A percentile compares a stretch with the other conserved stretches of the same genome.
Evolutionary conservation across 2,888 invertebrate genomes (phyloP).

Genomic region (Atethmia centrago): DNA sequence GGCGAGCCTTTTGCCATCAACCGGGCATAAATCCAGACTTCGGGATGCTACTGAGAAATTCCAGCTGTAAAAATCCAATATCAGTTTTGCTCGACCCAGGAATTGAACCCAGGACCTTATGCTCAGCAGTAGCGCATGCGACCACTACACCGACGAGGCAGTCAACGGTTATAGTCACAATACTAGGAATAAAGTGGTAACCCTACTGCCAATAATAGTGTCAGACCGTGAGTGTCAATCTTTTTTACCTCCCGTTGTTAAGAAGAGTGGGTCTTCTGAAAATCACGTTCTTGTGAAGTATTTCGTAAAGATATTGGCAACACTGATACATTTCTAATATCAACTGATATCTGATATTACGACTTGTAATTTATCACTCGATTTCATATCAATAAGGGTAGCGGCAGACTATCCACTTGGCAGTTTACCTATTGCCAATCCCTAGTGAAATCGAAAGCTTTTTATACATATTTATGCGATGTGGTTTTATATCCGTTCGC

Average conservation of each 20-base stretch:
- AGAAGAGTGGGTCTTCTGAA: constrained; percentile 6
- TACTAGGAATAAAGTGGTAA: neutral
- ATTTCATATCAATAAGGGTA: constrained; percentile 41
- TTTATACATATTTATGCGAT: neutral
- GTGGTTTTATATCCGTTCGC: neutral
- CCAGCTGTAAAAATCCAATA: too few relatives aligned
- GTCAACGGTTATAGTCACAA: too few relatives aligned
- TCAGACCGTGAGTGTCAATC: too few relatives aligned
- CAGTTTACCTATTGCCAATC: constrained; percentile 9
- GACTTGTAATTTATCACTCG: constrained; percentile 40
- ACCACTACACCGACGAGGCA: too few relatives aligned
- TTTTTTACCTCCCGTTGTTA: neutral
- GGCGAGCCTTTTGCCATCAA: too few relatives aligned
- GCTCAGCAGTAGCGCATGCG: too few relatives aligned
- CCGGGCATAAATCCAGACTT: too few relatives aligned
- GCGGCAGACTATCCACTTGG: constrained; percentile 6
- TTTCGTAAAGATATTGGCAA: constrained; percentile 19
- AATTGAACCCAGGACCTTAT: too few relatives aligned
- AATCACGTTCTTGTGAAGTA: neutral
- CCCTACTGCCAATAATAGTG: neutral
- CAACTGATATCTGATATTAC: constrained; percentile 35
- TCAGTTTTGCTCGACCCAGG: too few relatives aligned
- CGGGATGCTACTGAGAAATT: too few relatives aligned
- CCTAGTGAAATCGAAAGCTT: constrained; percentile 2
- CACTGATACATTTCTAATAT: constrained; percentile 28